Conservation (phyloP, 2,113 vertebrate species). For the Tapirus terrestris region DNA sequence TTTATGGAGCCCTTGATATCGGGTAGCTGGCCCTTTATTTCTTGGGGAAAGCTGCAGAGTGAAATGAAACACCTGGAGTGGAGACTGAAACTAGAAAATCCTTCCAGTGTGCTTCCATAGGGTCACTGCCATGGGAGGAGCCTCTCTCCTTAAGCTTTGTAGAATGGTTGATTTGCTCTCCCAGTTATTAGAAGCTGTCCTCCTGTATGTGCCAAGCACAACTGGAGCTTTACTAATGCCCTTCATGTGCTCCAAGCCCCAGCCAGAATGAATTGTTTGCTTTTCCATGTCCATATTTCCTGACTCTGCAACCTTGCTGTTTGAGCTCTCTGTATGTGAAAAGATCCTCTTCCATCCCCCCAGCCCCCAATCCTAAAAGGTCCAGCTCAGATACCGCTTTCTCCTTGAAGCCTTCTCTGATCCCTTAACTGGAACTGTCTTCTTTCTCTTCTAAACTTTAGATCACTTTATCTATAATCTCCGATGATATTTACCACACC, state of each 20-base stretch:
- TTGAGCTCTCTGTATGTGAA: background rate
- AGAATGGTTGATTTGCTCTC: background rate
- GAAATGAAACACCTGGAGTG: constrained; percentile 56
- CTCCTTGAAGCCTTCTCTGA: background rate
- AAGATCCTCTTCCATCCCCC: background rate
- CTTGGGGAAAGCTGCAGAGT: constrained; percentile 39
- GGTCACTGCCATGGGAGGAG: background rate
- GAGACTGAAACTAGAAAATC: background rate
- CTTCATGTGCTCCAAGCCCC: background rate
- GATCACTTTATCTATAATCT: background rate
- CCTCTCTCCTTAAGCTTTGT: background rate
- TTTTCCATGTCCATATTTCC: constrained; percentile 31
- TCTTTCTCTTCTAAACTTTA: background rate
- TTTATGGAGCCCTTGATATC: constrained; percentile 49
- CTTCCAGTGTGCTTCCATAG: background rate
- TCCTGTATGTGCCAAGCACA: background rate
- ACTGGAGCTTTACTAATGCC: background rate
- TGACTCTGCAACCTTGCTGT: background rate
- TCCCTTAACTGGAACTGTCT: background rate
- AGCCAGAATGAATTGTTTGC: constrained; percentile 40
- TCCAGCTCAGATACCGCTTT: background rate
- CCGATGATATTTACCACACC: background rate
- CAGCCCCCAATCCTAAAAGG: background rate
- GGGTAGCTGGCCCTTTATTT: constrained; percentile 50
- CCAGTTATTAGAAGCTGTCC: background rate